Base-by-base conservation (phyloP, 2,888 invertebrate genomes). In the Yponomeuta evonymella region DNA sequence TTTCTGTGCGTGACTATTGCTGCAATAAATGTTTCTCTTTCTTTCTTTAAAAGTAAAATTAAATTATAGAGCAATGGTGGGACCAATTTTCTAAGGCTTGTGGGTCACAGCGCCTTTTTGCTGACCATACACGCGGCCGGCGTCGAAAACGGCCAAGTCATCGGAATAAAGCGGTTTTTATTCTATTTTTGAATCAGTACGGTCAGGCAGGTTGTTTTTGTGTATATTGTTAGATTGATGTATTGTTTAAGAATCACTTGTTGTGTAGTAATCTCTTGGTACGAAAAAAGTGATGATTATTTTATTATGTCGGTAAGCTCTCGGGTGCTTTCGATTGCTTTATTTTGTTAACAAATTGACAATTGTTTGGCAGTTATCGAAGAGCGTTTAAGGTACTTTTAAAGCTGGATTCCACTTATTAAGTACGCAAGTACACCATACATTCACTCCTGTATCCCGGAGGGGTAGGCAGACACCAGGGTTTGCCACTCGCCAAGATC, bases 101-200 rank as follows among this genome's bases (percentile, higher is more conserved):
- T 8, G 51, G 51, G 51, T 58, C 12, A 12, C 12, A 15, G 51
- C 4, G 12, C 51, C 4, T 58, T 82, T 81, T 79, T 81, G 83
- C 77, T 79, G 81, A 78, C 82, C 75, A 75, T 82, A 76, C 76
- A 66, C 73, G 67, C 51, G 58, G 43, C 65, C 12, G 6, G 12
- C 65, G 23, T 30, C n/a, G 43, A 11, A 71, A 72, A 71, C 72
- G 73, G 71, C 73, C 76, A 72, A 79, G 78, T 81, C 80, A 81
- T 80, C 75, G 73, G 72, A 77, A 76, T 79, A 77, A 76, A 79
- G 65, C 74, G 72, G 71, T 51, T 69, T 51, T 23, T 69, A 69
- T 58, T 69, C 48, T 69, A 33, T 48, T 69, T 69, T 51, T 8
- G 23, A 58, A 58, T 15, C 51, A 0, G 51, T 58, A 58, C 12